These are phyloP conservation scores for Panopea generosa DNA, from an alignment of 2,888 invertebrate species.

Conservation along the genomic window DNA sequence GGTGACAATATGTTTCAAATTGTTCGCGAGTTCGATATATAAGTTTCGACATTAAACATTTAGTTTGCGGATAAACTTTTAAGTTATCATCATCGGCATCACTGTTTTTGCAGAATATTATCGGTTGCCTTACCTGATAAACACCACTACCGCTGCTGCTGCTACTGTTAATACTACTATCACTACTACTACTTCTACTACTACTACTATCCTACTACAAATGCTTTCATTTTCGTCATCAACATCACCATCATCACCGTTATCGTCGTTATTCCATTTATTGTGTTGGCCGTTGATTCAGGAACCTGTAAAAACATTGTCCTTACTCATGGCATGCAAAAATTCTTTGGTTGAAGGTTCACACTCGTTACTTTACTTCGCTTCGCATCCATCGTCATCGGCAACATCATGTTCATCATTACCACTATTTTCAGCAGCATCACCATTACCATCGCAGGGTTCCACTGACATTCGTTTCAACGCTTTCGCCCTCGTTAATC, in stretches of 20 bases:
- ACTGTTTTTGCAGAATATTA: neutral
- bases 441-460: neutral
- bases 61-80: neutral
- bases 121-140: too few species aligned
- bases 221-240: neutral
- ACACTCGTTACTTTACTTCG: conserved; percentile 5
- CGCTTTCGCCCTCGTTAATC: neutral
- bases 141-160: too few species aligned
- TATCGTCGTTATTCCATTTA: neutral
- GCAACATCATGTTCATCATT: neutral
- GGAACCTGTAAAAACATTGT: conserved; percentile 6
- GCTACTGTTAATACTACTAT: too few species aligned
- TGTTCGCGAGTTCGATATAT: neutral
- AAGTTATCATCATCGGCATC: neutral
- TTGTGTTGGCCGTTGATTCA: neutral
- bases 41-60: neutral
- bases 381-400: neutral
- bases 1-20: conserved; percentile 2
- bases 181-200: too few species aligned
- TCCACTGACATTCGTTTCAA: neutral
- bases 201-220: too few species aligned
- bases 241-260: neutral
- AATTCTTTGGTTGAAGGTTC: conserved; percentile 7
- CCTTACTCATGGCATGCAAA: conserved; percentile 10
- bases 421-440: neutral